Conservation (phyloP, 30 jellyfish, hydroid and myxozoan species). For the Pseudorhiza aurosa region DNA sequence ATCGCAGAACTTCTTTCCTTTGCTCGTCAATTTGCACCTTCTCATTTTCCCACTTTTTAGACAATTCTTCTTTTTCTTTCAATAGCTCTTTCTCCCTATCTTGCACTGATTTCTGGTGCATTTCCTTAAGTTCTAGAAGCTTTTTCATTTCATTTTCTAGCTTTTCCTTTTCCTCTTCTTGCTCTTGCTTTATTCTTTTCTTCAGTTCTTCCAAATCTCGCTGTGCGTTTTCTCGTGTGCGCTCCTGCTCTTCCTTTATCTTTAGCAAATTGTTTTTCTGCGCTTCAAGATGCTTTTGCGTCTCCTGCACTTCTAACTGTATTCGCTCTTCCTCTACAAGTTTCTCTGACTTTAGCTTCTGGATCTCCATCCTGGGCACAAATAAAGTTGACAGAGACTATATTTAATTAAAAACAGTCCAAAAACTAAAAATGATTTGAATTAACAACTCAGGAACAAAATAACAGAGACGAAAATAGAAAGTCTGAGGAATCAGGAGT, state of each 20-base stretch:
- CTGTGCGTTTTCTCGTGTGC: slow-evolving; percentile 74
- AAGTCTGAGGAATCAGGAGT: too few relatives aligned
- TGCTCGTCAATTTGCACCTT: slow-evolving; percentile 73
- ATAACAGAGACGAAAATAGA: too few relatives aligned
- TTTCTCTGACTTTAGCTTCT: slow-evolving; percentile 67
- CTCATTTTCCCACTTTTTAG: slow-evolving; percentile 73
- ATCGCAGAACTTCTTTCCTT: slow-evolving; percentile 76
- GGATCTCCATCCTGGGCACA: slow-evolving; percentile 84
- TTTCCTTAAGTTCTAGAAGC: slow-evolving; percentile 64
- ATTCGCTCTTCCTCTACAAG: slow-evolving; percentile 78
- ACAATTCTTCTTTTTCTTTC: slow-evolving; percentile 82
- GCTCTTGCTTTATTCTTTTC: slow-evolving; percentile 80
- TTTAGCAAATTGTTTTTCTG: slow-evolving; percentile 61
- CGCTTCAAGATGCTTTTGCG: slow-evolving; percentile 79
- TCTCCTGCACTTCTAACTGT: slow-evolving; percentile 58
- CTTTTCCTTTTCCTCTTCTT: slow-evolving; percentile 65
- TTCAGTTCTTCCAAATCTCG: slow-evolving; percentile 78
- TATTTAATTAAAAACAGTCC: too few relatives aligned
- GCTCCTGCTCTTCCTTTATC: slow-evolving; percentile 83
- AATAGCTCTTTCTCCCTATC: slow-evolving; percentile 71
- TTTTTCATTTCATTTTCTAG: slow-evolving; percentile 85
- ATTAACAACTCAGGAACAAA: too few relatives aligned
- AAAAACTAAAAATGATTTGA: too few relatives aligned
- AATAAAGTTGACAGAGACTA: too few relatives aligned
- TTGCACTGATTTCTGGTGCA: slow-evolving; percentile 71